These are phyloP conservation scores for Nemotelus pantherinus DNA, from an alignment of 2,888 invertebrate species.

Conservation along the genomic window DNA sequence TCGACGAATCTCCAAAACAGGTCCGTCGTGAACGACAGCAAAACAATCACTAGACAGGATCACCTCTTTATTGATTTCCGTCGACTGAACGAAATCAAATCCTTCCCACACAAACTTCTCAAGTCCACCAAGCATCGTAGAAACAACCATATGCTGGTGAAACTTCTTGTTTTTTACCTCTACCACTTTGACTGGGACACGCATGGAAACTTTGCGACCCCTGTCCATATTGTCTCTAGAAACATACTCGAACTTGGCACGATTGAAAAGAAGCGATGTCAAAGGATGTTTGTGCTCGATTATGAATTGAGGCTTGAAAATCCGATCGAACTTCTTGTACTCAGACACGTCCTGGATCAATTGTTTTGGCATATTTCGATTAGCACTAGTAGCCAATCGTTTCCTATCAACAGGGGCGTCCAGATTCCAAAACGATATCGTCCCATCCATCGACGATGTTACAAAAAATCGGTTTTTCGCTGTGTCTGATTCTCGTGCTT, in stretches of 20 bases:
- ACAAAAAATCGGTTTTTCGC: conserved; percentile 70
- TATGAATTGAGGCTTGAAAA: conserved; percentile 72
- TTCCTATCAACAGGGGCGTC: conserved; percentile 58
- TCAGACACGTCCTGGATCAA: conserved; percentile 71
- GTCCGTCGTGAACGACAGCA: conserved; percentile 76
- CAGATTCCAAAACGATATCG: conserved; percentile 77
- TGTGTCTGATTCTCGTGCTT: conserved; percentile 63
- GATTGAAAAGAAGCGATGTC: conserved; percentile 60
- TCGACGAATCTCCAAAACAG: conserved; percentile 69
- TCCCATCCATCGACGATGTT: conserved; percentile 74
- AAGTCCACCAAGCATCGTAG: conserved; percentile 61
- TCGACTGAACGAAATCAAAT: conserved; percentile 68
- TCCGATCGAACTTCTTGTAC: conserved; percentile 70
- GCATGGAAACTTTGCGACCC: background rate
- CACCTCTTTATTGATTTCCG: conserved; percentile 70
- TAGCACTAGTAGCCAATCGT: conserved; percentile 53
- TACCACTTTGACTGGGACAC: conserved; percentile 54
- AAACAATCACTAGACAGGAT: conserved; percentile 62
- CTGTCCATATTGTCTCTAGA: background rate
- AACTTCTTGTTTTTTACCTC: conserved; percentile 39
- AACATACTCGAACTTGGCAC: conserved; percentile 54
- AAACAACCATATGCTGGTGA: conserved; percentile 59
- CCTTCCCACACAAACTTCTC: conserved; percentile 71
- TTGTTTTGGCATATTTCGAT: conserved; percentile 68
- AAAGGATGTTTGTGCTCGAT: conserved; percentile 66